Conservation (phyloP, 2,888 invertebrate species). For the Dione vanillae region DNA sequence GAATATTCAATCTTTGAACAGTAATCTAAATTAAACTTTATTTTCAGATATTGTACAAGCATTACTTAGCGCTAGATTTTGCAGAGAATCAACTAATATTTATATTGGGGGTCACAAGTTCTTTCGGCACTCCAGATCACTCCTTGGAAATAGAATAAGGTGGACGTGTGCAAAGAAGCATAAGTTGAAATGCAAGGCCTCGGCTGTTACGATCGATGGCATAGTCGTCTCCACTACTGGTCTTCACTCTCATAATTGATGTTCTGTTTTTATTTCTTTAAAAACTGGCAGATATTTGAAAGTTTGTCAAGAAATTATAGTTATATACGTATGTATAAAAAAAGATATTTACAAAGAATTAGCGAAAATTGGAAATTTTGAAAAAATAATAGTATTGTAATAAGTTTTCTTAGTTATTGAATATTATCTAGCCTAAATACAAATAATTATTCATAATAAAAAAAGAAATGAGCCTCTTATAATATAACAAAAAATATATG, state of each 20-base stretch:
- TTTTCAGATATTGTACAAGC: slow-evolving; percentile 64
- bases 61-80: slow-evolving; percentile 63
- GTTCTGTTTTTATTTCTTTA: slow-evolving; percentile 5
- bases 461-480: background rate
- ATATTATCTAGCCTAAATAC: no score
- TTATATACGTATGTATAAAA: no score
- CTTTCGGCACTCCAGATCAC: slow-evolving; percentile 73
- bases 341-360: no score
- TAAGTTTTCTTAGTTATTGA: no score
- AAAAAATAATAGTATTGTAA: no score
- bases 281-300: background rate
- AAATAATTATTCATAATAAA: background rate
- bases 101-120: slow-evolving; percentile 73
- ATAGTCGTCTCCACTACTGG: slow-evolving; percentile 70
- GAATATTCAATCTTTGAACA: background rate
- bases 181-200: slow-evolving; percentile 73
- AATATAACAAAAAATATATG: background rate
- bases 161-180: slow-evolving; percentile 79
- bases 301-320: no score
- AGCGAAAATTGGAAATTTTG: no score
- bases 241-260: slow-evolving; percentile 60
- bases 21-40: slow-evolving; percentile 4
- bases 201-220: slow-evolving; percentile 73
- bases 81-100: slow-evolving; percentile 67
- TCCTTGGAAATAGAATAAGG: slow-evolving; percentile 71